phyloP scores from a whole-genome alignment of 2,888 invertebrate genomes.

The Troides aeacus region DNA sequence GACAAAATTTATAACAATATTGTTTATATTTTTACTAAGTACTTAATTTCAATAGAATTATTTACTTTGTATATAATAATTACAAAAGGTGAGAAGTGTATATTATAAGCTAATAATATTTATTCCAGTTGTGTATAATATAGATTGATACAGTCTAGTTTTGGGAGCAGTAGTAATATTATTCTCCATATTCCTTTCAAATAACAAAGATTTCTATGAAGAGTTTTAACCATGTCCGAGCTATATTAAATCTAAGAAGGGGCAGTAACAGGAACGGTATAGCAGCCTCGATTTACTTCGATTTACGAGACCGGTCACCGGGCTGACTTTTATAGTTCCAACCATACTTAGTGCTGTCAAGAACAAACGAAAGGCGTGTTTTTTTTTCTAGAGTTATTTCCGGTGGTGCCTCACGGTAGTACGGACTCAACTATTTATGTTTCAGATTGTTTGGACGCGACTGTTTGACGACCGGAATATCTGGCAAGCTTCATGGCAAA shows the following conservation, averaged over 20 bases:
- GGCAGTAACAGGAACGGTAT: slow-evolving; percentile 30
- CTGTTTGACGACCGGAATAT: slow-evolving; percentile 30
- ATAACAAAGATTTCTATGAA: no score
- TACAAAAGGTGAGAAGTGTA: no score
- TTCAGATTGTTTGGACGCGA: slow-evolving; percentile 36
- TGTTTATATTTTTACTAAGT: no score
- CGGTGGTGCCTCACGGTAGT: slow-evolving; percentile 15
- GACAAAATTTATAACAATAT: no score
- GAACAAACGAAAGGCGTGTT: slow-evolving; percentile 40
- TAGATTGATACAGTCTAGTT: no score
- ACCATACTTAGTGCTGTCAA: slow-evolving; percentile 41
- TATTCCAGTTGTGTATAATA: no score
- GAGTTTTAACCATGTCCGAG: no score
- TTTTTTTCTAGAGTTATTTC: slow-evolving; percentile 38
- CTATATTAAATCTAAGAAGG: slow-evolving; percentile 28
- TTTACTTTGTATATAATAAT: no score
- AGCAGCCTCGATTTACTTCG: slow-evolving; percentile 39
- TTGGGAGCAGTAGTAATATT: no score
- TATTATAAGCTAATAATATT: no score
- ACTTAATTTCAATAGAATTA: no score
- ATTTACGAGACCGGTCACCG: slow-evolving; percentile 49
- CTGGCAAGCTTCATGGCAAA: slow-evolving; percentile 28
- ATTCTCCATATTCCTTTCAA: no score
- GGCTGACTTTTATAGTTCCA: slow-evolving; percentile 48
- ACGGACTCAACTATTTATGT: slow-evolving; percentile 29